Conservation (phyloP, 2,797 vertebrate species). For the Manis javanica region DNA sequence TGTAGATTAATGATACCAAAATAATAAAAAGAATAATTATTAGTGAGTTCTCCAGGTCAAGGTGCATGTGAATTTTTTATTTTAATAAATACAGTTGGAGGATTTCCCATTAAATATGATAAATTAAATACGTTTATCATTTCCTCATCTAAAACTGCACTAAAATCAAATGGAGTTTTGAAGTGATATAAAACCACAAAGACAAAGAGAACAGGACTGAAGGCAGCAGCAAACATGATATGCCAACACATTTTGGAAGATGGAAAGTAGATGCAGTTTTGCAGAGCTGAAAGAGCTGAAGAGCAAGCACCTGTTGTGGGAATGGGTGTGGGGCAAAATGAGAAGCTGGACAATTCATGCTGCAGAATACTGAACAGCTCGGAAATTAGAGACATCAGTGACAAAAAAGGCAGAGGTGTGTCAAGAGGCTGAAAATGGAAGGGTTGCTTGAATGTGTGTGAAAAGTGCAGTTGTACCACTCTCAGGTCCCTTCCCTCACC, state of each 20-base stretch:
- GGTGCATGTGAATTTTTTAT: not conserved
- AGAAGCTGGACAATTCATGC: not conserved
- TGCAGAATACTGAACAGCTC: not conserved
- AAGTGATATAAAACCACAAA: not conserved
- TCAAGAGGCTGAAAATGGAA: constrained; percentile 1
- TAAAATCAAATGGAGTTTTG: constrained; percentile 25
- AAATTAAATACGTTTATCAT: not conserved
- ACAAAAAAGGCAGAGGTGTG: not conserved
- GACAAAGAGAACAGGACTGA: constrained; percentile 17
- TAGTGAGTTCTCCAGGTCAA: not conserved
- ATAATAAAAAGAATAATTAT: too few species aligned
- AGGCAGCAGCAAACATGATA: not conserved
- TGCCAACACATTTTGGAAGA: not conserved
- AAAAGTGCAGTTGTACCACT: not conserved
- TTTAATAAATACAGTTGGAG: constrained; percentile 7
- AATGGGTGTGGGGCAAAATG: not conserved
- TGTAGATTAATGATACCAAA: too few species aligned
- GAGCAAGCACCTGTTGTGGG: not conserved
- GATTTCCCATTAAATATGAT: not conserved
- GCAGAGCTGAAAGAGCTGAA: not conserved
- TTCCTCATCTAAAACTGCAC: not conserved
- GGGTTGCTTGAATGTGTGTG: not conserved
- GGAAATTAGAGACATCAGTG: not conserved
- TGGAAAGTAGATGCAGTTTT: not conserved
- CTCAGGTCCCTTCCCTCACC: not conserved